Evolutionary conservation across 2,888 invertebrate species (phyloP).

Genomic region (Drepana falcataria): DNA sequence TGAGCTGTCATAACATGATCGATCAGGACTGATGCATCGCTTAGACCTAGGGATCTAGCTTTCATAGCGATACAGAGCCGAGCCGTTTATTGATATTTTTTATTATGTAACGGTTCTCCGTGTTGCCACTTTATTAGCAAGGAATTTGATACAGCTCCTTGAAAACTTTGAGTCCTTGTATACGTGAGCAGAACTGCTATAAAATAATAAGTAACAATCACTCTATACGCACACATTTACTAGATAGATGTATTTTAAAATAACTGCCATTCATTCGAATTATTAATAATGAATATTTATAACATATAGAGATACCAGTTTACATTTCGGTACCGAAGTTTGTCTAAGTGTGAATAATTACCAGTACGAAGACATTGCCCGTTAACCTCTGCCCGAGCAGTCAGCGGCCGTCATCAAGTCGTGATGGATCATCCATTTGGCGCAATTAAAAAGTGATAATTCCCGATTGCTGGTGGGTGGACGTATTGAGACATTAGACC

Average conservation of each 20-base stretch:
- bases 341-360: not conserved
- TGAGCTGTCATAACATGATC: conserved; percentile 61
- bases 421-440: conserved; percentile 5
- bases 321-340: no score
- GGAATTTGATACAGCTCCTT: no score
- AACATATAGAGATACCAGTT: no score
- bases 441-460: conserved; percentile 35
- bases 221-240: no score
- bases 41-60: not conserved
- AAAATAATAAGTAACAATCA: no score
- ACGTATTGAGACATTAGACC: conserved; percentile 13
- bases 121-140: no score
- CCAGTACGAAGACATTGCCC: not conserved
- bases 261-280: no score
- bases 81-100: conserved; percentile 5
- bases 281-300: no score
- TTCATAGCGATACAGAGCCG: not conserved
- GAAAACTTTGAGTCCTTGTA: no score
- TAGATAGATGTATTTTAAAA: no score
- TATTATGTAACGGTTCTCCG: no score
- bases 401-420: not conserved
- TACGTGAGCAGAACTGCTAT: no score
- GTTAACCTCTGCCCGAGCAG: not conserved
- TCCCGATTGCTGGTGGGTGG: conserved; percentile 14
- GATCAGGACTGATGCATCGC: conserved; percentile 50